Percentiles rank a stretch among this genome's conserved stretches.
These are phyloP conservation scores for Perizoma flavofasciatum DNA, from an alignment of 2,888 invertebrate species.

Conservation along the genomic window DNA sequence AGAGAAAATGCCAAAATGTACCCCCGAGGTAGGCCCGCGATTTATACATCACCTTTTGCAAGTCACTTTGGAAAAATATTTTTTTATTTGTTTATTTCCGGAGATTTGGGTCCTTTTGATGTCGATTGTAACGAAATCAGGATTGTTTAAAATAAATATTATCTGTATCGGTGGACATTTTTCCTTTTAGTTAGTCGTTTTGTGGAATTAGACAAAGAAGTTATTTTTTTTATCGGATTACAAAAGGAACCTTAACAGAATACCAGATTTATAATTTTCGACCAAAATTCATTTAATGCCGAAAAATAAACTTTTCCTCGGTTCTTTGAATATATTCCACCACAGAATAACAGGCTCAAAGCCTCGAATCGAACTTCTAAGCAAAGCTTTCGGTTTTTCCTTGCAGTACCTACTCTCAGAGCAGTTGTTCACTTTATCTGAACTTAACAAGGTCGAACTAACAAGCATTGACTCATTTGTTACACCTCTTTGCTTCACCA, in stretches of 20 bases:
- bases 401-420: conserved; percentile 56
- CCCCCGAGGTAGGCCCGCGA: conserved; percentile 71
- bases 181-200: conserved; percentile 53
- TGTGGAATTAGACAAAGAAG: conserved; percentile 28
- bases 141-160: conserved; percentile 64
- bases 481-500: conserved; percentile 73
- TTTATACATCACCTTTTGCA: conserved; percentile 73
- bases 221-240: conserved; percentile 26
- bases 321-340: conserved; percentile 6
- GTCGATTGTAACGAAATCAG: conserved; percentile 69
- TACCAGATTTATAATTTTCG: neutral
- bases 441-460: conserved; percentile 78
- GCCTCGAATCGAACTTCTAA: conserved; percentile 25
- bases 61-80: conserved; percentile 71
- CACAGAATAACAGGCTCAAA: conserved; percentile 28
- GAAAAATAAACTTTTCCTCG: conserved; percentile 5
- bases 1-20: conserved; percentile 71
- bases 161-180: conserved; percentile 45
- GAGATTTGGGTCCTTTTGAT: conserved; percentile 77
- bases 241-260: conserved; percentile 4
- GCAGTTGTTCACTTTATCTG: conserved; percentile 69
- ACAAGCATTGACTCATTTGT: conserved; percentile 77
- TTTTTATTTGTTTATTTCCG: conserved; percentile 79
- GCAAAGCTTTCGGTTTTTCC: conserved; percentile 55
- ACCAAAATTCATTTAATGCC: neutral